Evolutionary conservation across 2,888 invertebrate genomes (phyloP), one percentile per base, ranked within the genome.

Genomic region (Spilarctia lutea): DNA sequence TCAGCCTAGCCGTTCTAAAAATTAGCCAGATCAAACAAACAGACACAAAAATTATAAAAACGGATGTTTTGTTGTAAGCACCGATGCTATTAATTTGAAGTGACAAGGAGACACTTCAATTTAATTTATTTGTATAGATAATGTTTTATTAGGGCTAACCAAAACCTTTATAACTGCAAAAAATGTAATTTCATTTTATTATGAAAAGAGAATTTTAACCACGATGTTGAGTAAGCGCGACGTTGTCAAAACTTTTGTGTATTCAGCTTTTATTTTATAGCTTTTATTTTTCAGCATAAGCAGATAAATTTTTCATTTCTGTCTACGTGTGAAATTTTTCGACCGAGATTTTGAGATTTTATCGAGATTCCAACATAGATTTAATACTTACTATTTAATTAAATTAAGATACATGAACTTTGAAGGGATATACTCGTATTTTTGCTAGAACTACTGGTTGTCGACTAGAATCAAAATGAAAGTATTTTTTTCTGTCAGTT

Each of bases 161-260:
- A 70, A 68, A 71, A 74, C 27, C 45, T 35, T 45, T 33, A 27
- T 60, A 68, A 60, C 35, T 67, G 71, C 66, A 63, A 71, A 74
- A 67, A 74, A 71, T 67, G n/a, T 67, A 71, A 74, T 74, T 48
- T 48, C 67, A 60, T 71, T 74, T 71, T 71, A 74, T 48, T 67
- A 66, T 71, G n/a, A 66, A 56, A 67, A 60, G 33, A 33, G 20
- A 67, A 60, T 74, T 66, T 67, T 48, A 71, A 71, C 60, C 33
- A 45, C 42, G 67, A 48, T 60, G 67, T 18, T 11, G n/a, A 39
- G 8, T n/a, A 63, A 74, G 33, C 71, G 52, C 74, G n/a, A 42
- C 66, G 71, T 67, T 67, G 66, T 45, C 45, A 66, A 71, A 71
- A 71, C 45, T 74, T 67, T 74, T 39, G 35, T 45, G 45, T 35